These are phyloP conservation scores for Scelioninae gen. 2 DNA, from an alignment of 2,888 invertebrate genomes.

Conservation along the genomic window DNA sequence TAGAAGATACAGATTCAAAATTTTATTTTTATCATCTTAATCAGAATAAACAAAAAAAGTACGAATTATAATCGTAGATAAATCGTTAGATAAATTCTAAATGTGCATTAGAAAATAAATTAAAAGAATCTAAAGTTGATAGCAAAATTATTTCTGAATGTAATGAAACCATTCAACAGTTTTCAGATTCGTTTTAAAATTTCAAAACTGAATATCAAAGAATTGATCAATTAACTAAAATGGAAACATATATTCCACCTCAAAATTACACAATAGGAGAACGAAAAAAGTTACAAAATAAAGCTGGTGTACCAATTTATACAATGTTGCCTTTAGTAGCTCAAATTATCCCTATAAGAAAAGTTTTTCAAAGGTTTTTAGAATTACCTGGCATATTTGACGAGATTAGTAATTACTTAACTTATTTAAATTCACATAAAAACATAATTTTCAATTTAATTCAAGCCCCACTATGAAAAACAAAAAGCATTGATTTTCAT, in stretches of 20 bases:
- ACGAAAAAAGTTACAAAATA: conserved; percentile 6
- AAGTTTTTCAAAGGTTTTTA: conserved; percentile 12
- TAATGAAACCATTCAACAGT: background rate
- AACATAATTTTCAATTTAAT: conserved; percentile 5
- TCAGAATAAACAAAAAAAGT: too few relatives aligned
- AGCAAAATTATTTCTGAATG: background rate
- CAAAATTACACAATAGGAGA: conserved; percentile 4
- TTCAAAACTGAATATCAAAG: conserved; percentile 20
- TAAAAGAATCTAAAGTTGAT: too few relatives aligned
- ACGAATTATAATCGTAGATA: too few relatives aligned
- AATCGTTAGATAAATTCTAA: too few relatives aligned
- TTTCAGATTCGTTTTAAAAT: conserved; percentile 8
- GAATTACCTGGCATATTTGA: conserved; percentile 17
- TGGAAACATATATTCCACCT: conserved; percentile 16
- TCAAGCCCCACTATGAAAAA: conserved; percentile 14
- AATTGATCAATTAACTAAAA: background rate
- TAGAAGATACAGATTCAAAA: too few relatives aligned
- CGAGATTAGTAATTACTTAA: conserved; percentile 5
- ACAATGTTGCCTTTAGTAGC: background rate
- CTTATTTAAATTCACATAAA: conserved; percentile 2
- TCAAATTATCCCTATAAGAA: conserved; percentile 16
- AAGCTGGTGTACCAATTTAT: conserved; percentile 1
- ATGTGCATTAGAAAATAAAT: too few relatives aligned
- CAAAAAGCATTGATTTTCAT: too few relatives aligned
- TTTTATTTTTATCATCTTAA: too few relatives aligned